Evolutionary conservation across 2,113 vertebrate genomes (phyloP), one percentile per base, ranked within the genome.

Genomic region (Labrus mixtus): DNA sequence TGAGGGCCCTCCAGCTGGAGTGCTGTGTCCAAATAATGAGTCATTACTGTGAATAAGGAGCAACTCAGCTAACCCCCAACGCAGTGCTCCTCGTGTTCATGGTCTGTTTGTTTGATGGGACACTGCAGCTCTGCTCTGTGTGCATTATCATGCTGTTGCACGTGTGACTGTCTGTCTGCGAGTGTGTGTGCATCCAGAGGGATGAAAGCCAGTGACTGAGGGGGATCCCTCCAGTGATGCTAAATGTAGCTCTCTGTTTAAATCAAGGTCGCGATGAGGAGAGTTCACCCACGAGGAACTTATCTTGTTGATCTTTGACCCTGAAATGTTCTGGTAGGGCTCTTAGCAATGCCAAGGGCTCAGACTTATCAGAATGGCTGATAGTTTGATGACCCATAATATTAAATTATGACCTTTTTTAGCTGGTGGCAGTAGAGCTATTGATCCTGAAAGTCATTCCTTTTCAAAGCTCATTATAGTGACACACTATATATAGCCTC

Each of bases 291-390:
- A 60, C 55, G 1, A 43, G 69, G 61, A 79, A 13, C 19, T 36
- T 9, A 41, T 60, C 12, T 23, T 36, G 29, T 62, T 77, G 73
- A 75, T 77, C 67, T 76, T 78, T 87, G 66, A 87, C 76, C 86
- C 82, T 79, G 67, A 19, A 13, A 61, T 55, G 39, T 43, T 78
- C 46, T 60, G 41, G 25, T 50, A 43, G 29, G 46, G n/a, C 73
- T 45, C 9, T 12, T 3, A 73, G 51, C 60, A 13, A 17, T 56
- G 48, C 56, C 46, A 46, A 10, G 9, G 25, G 48, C 33, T 70
- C 60, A 36, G 45, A 81, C 64, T 57, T 48, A 41, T 55, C 57
- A n/a, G 29, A 66, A 45, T 41, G 55, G 56, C 20, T 56, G 57
- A 75, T 17, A 19, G 22, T 45, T 74, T 36, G 63, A 45, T 37